phyloP scores from a whole-genome alignment of 2,888 invertebrate species.

The Cremastobaeus sp. region DNA sequence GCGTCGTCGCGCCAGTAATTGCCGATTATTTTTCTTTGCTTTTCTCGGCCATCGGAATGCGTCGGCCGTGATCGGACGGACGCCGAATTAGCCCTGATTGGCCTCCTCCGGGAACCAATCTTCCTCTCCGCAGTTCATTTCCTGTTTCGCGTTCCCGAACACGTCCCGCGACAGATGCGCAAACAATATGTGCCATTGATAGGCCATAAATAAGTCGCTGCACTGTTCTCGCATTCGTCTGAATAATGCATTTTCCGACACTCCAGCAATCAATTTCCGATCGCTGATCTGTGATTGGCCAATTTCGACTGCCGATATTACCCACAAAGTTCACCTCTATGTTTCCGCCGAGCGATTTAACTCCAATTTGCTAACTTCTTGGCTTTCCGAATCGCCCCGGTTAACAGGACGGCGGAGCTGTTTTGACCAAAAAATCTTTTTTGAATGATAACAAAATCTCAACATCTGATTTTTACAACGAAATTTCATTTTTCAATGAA shows the following conservation, averaged over 20 bases:
- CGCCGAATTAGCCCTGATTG: conserved; percentile 52
- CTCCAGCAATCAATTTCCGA: conserved; percentile 12
- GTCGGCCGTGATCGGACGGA: conserved; percentile 19
- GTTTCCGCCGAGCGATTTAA: too few species aligned
- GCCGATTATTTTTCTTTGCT: conserved; percentile 1
- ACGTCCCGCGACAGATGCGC: conserved; percentile 51
- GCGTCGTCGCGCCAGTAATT: conserved; percentile 36
- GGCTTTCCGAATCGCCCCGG: too few species aligned
- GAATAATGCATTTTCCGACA: conserved; percentile 37
- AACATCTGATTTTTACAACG: too few species aligned
- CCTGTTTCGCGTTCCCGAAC: conserved; percentile 50
- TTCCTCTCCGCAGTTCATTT: conserved; percentile 41
- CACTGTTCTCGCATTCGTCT: conserved; percentile 34
- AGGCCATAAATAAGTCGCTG: conserved; percentile 43
- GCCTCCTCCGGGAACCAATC: conserved; percentile 38
- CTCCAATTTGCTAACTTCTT: too few species aligned
- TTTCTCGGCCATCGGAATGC: conserved; percentile 30
- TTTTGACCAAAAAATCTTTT: too few species aligned
- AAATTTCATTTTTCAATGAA: too few species aligned
- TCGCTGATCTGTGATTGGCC: conserved; percentile 19
- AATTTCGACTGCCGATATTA: not conserved
- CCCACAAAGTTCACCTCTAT: too few species aligned
- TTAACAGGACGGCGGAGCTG: too few species aligned
- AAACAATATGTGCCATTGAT: conserved; percentile 55
- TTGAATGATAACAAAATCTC: too few species aligned